Percentiles rank a stretch among this genome's conserved stretches.
phyloP scores from a whole-genome alignment of 2,113 vertebrate genomes.

The Sialia sialis region DNA sequence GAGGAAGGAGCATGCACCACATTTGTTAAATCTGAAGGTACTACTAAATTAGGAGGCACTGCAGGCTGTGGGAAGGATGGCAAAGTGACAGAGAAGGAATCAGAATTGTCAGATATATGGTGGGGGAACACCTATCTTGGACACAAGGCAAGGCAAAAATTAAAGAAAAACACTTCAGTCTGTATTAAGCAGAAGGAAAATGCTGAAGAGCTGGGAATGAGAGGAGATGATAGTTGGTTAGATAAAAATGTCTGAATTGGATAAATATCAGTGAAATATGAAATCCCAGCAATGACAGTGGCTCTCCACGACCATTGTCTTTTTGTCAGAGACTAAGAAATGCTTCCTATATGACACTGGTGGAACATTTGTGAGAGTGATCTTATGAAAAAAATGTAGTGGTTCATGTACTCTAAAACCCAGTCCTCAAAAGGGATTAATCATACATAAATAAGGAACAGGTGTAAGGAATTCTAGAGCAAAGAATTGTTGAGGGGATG shows the following conservation, averaged over 20 bases:
- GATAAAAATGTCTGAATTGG: background rate
- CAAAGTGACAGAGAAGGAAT: background rate
- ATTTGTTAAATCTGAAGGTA: background rate
- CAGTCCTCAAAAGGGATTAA: background rate
- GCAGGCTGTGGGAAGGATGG: background rate
- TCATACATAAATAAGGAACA: background rate
- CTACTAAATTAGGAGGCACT: slow-evolving; percentile 12
- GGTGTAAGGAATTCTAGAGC: background rate
- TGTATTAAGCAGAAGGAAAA: background rate
- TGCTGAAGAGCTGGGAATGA: background rate
- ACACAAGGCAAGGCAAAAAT: background rate
- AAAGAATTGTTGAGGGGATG: background rate
- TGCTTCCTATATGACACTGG: background rate
- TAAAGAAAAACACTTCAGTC: background rate
- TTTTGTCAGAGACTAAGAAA: background rate
- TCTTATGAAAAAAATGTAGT: background rate
- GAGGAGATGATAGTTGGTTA: background rate
- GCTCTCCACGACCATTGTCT: background rate
- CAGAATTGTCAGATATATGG: background rate
- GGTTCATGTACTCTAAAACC: background rate
- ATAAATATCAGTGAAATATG: background rate
- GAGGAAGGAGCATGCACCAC: background rate
- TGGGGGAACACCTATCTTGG: background rate
- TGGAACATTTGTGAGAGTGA: background rate
- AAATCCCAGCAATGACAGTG: background rate